phyloP scores from a whole-genome alignment of 2,888 invertebrate genomes.

The Brassicogethes aeneus region DNA sequence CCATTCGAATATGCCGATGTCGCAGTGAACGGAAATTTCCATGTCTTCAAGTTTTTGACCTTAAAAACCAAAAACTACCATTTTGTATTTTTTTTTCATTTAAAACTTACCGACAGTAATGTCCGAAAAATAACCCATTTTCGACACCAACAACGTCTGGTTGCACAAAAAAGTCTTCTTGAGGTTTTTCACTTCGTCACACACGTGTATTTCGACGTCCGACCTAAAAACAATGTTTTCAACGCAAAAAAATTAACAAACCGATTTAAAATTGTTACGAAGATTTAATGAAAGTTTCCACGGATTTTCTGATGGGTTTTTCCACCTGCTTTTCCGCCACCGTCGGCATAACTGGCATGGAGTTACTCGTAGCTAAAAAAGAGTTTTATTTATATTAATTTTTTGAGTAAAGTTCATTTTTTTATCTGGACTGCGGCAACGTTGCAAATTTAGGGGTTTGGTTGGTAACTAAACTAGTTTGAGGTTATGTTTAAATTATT shows the following conservation, averaged over 20 bases:
- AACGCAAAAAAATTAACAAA: too few species aligned
- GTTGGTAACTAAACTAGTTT: too few species aligned
- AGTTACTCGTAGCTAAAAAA: too few species aligned
- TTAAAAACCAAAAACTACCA: conserved; percentile 5
- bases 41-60: conserved; percentile 33
- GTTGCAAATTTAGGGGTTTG: too few species aligned
- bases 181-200: conserved; percentile 85
- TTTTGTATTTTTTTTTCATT: not conserved
- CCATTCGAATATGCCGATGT: conserved; percentile 94
- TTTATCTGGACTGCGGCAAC: too few species aligned
- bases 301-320: not conserved
- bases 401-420: too few species aligned
- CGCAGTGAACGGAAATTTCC: conserved; percentile 96
- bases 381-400: too few species aligned
- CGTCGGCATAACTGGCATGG: too few species aligned
- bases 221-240: too few species aligned
- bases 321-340: not conserved
- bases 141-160: conserved; percentile 73
- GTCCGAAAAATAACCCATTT: conserved; percentile 94
- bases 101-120: conserved; percentile 58
- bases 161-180: conserved; percentile 86
- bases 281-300: not conserved
- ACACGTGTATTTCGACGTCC: conserved; percentile 90
- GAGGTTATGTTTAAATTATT: too few species aligned
- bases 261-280: too few species aligned